Evolutionary conservation across 2,113 vertebrate genomes (phyloP).

Genomic region (Anas platyrhynchos): DNA sequence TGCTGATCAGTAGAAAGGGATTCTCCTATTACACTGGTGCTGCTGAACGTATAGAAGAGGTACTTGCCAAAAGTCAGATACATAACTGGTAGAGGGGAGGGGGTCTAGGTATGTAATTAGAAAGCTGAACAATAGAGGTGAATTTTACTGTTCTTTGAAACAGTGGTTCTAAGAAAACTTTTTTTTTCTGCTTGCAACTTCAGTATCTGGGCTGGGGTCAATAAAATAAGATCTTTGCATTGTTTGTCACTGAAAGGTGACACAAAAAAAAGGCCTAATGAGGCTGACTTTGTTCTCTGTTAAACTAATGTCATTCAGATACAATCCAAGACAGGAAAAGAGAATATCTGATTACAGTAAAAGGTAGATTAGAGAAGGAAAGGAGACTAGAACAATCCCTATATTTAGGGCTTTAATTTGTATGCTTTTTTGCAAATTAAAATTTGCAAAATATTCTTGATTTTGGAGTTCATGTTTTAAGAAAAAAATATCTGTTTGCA

Average conservation of each 20-base stretch:
- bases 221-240: conserved; percentile 62
- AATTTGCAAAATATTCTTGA: conserved; percentile 38
- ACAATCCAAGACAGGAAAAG: conserved; percentile 56
- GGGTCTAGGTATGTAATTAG: background rate
- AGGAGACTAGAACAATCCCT: background rate
- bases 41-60: conserved; percentile 5
- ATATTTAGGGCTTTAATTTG: conserved; percentile 48
- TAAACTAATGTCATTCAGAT: conserved; percentile 62
- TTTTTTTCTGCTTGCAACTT: conserved; percentile 24
- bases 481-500: background rate
- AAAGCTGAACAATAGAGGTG: conserved; percentile 38
- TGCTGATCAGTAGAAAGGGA: background rate
- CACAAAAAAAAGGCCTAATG: background rate
- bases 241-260: conserved; percentile 25
- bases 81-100: background rate
- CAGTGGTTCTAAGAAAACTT: background rate
- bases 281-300: conserved; percentile 42
- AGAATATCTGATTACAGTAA: conserved; percentile 61
- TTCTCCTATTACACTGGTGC: background rate
- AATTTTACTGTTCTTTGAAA: conserved; percentile 9
- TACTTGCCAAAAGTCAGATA: background rate
- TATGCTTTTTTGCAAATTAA: conserved; percentile 58
- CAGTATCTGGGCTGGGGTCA: conserved; percentile 32
- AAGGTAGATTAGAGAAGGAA: conserved; percentile 46
- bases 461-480: conserved; percentile 47